Base-by-base conservation (phyloP, 2,888 invertebrate species). In the Agriopis marginaria region DNA sequence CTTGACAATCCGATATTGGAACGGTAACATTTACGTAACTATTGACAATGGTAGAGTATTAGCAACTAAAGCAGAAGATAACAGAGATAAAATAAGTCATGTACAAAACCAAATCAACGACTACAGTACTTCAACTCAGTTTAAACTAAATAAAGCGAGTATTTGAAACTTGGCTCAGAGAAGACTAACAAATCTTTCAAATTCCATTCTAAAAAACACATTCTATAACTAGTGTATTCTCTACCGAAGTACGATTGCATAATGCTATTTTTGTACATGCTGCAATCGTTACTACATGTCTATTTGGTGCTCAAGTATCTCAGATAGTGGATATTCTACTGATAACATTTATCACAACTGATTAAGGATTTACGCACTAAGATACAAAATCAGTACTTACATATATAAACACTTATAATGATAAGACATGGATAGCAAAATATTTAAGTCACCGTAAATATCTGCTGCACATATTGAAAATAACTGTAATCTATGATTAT, bases 321-420 rank as follows among this genome's bases (percentile, higher is more conserved):
- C 49, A 72, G 65, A 72, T 70, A 69, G 60, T 63, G 61, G 68
- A 71, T 67, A 58, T 59, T 63, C 51, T 42, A 45, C 50, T 47
- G 53, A 71, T 72, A 74, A 45, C 50, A 63, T 39, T 44, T 40
- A 63, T 66, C 54, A 45, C 51, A 65, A 69, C 55, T 60, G 70
- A 74, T 71, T 59, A 64, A 47, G 63, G 56, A 70, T 72, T 66
- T 73, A 73, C 69, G 69, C 68, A 73, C 68, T 45, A 65, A 50
- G 59, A 70, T 68, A 60, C 59, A 47, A 63, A 73, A 70, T 68
- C 63, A 64, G 61, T 56, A 64, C 59, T 64, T 59, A 49, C 59
- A 54, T 23, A 17, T 45, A 70, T 51, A 51, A 58, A 53, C 62
- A 65, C 65, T 66, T 45, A 47, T 17, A 55, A 44, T 40, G 70